Percentiles rank a stretch among this genome's conserved stretches.
phyloP scores from a whole-genome alignment of 1,140 invertebrate species.

The Halotydeus destructor region DNA sequence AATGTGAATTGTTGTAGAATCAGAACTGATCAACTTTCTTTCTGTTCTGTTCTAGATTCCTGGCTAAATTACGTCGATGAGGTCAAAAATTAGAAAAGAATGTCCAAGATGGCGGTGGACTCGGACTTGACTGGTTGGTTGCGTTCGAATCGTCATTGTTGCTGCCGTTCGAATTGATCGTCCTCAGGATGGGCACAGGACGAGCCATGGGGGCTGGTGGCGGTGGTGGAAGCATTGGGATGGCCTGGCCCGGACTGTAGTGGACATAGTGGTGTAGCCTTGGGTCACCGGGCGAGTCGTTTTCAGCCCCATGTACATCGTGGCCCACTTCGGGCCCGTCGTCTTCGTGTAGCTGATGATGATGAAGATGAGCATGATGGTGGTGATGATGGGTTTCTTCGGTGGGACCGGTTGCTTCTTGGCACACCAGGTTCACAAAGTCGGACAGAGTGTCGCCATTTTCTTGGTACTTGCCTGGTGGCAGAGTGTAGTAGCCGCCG shows the following conservation, averaged over 20 bases:
- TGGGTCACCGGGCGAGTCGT: conserved; percentile 41
- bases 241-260: conserved; percentile 15
- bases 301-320: conserved; percentile 55
- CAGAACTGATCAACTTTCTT: too few species aligned
- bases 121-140: too few species aligned
- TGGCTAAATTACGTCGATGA: too few species aligned
- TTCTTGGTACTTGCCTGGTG: conserved; percentile 17
- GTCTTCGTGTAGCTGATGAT: neutral
- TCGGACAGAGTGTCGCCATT: conserved; percentile 50
- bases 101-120: too few species aligned
- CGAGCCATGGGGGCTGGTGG: conserved; percentile 74
- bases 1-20: too few species aligned
- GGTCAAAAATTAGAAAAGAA: too few species aligned
- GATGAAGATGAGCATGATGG: neutral
- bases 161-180: too few species aligned
- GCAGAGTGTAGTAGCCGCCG: neutral
- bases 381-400: conserved; percentile 6
- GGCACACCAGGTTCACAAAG: conserved; percentile 83
- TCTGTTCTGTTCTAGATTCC: too few species aligned
- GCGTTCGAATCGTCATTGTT: too few species aligned
- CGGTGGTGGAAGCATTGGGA: conserved; percentile 56
- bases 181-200: conserved; percentile 81
- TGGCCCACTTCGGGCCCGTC: conserved; percentile 36
- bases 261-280: conserved; percentile 12
- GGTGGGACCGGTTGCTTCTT: conserved; percentile 16